Base-by-base conservation (phyloP, 2,113 vertebrate genomes). In the Acrocephalus kingi region DNA sequence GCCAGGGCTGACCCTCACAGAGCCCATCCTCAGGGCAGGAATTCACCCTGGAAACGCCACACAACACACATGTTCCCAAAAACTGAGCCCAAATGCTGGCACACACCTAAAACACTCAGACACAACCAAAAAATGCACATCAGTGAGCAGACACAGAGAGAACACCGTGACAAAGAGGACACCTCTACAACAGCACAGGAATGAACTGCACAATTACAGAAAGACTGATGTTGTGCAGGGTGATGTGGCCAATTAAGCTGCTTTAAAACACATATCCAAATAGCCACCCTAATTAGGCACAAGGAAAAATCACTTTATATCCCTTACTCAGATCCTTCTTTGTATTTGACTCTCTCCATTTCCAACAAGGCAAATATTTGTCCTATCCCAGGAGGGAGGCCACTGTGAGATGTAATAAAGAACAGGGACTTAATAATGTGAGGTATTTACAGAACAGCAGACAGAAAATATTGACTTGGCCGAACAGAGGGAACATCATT, bases 111-210 rank as follows among this genome's bases (percentile, higher is more conserved):
- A 69, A 25, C 25, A 31, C 33, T 33, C 64, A 39, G 61, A 35
- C 23, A 30, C 2, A 15, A n/a, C 27, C 16, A 35, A 15, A 45
- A 52, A 49, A 30, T 1, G 0, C 4, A 0, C 21, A 27, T 24
- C 52, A 11, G 41, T 13, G 39, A 45, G 61, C 3, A 66, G 49
- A 21, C 8, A 13, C 22, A 64, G 55, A 18, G 33, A 30, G 31
- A 25, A 10, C 0, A 3, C 5, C 0, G 24, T 55, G 41, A 56
- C 46, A 71, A 31, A n/a, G 0, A 48, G 49, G 20, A 67, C 66
- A 71, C 11, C 45, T 35, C 67, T 13, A 3, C 33, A 39, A 7
- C 20, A 43, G 52, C 83, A 23, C 37, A 91, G 56, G 84, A 80
- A 61, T 15, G 33, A 86, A 21, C 39, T 17, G 11, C 28, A 31